Percentiles rank a stretch among this genome's conserved stretches.
Evolutionary conservation across 2,888 invertebrate species (phyloP).

Genomic region (Osmoderma eremita): DNA sequence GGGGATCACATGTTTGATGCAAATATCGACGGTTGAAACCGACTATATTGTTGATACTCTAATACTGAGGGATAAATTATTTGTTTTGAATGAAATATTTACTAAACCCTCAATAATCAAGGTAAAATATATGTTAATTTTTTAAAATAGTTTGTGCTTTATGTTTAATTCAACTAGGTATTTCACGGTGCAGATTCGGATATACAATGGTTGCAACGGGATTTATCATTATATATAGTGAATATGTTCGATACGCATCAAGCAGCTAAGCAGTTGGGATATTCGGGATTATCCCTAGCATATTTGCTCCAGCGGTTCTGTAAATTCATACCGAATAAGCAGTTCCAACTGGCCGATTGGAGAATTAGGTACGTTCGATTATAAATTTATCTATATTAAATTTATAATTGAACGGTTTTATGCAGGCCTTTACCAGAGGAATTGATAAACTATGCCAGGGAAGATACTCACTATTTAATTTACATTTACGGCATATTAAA

Average conservation of each 20-base stretch:
- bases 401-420: constrained; percentile 10
- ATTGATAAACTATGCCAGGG: constrained; percentile 85
- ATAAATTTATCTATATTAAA: neutral
- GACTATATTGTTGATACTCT: constrained; percentile 94
- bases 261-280: constrained; percentile 80
- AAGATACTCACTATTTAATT: constrained; percentile 94
- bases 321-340: constrained; percentile 83
- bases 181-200: constrained; percentile 93
- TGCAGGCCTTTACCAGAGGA: constrained; percentile 83
- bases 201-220: constrained; percentile 93
- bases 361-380: constrained; percentile 73
- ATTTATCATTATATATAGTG: constrained; percentile 93
- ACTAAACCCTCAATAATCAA: constrained; percentile 91
- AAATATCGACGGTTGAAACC: constrained; percentile 83
- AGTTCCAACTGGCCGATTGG: constrained; percentile 96
- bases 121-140: constrained; percentile 64
- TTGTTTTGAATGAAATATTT: constrained; percentile 86
- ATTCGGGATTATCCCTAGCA: constrained; percentile 78
- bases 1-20: constrained; percentile 95
- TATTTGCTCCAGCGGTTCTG: constrained; percentile 84
- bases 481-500: constrained; percentile 86
- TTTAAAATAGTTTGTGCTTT: neutral
- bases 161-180: constrained; percentile 68
- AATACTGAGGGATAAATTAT: constrained; percentile 81
- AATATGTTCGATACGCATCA: constrained; percentile 97